These are phyloP conservation scores for Drosophila limbata DNA, from an alignment of 2,888 invertebrate genomes.

Conservation along the genomic window DNA sequence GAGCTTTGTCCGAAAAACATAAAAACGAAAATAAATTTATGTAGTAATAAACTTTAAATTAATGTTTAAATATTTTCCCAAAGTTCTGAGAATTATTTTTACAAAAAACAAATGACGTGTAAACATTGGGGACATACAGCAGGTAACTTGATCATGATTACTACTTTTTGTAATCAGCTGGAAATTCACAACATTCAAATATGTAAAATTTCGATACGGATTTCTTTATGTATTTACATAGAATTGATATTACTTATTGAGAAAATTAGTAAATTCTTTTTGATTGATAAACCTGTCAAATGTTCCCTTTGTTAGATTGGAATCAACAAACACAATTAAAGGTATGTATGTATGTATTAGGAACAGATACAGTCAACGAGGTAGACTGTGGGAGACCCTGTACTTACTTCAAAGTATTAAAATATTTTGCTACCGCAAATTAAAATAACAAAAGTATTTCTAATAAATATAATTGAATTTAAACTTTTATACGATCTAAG, in stretches of 20 bases:
- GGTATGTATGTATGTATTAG: neutral
- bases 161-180: neutral
- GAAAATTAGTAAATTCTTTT: too few relatives aligned
- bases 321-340: neutral
- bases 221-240: neutral
- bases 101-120: constrained; percentile 5
- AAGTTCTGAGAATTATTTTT: neutral
- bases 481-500: too few relatives aligned
- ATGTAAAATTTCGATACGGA: neutral
- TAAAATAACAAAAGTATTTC: too few relatives aligned
- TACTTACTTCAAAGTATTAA: neutral
- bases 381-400: neutral
- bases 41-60: constrained; percentile 1
- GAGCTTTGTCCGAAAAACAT: constrained; percentile 5
- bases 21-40: neutral
- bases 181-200: too few relatives aligned
- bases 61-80: neutral
- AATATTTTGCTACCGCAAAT: too few relatives aligned
- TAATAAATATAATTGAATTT: too few relatives aligned
- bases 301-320: neutral
- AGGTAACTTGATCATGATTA: constrained; percentile 1
- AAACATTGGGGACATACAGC: neutral
- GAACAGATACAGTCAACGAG: neutral
- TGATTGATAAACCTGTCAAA: neutral
- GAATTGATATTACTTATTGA: too few relatives aligned